Percentiles rank a stretch among this genome's conserved stretches.
Evolutionary conservation across 30 jellyfish, hydroid and myxozoan genomes (phyloP).

Genomic region (Cassiopea andromeda): DNA sequence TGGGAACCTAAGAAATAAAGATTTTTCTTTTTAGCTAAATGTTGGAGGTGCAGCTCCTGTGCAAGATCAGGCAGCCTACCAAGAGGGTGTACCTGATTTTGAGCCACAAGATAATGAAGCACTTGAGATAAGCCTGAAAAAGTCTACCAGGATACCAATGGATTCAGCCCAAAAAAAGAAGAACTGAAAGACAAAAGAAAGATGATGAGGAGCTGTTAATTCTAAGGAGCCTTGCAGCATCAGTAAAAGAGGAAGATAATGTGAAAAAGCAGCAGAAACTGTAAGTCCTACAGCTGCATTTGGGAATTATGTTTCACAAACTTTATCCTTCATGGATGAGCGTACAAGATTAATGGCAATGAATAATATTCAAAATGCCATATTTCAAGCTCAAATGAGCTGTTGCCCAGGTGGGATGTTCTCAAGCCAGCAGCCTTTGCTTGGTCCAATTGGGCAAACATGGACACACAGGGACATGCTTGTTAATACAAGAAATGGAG

Average conservation of each 20-base stretch:
- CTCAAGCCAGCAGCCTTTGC: constrained; percentile 7
- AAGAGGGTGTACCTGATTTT: not conserved
- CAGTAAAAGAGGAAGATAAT: not conserved
- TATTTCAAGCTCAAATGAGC: constrained; percentile 24
- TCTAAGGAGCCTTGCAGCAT: constrained; percentile 10
- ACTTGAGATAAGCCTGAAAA: not conserved
- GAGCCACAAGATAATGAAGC: not conserved
- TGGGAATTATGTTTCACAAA: constrained; percentile 2
- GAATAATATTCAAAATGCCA: not conserved
- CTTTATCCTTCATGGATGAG: constrained; percentile 25
- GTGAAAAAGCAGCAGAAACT: not conserved
- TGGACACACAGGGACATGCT: constrained; percentile 9
- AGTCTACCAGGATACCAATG: constrained; percentile 12
- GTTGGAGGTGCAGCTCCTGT: not conserved
- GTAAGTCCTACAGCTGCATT: not conserved
- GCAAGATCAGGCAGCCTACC: not conserved
- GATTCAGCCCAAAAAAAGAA: not conserved
- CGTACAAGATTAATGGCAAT: constrained; percentile 6
- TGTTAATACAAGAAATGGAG: not conserved
- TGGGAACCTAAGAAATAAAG: constrained; percentile 7
- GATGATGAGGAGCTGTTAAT: constrained; percentile 8
- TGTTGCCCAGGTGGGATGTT: not conserved
- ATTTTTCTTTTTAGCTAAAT: not conserved
- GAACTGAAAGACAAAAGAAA: constrained; percentile 5
- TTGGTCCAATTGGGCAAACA: not conserved